These are phyloP conservation scores for Magallana gigas DNA, from an alignment of 1,140 invertebrate genomes.

Conservation along the genomic window DNA sequence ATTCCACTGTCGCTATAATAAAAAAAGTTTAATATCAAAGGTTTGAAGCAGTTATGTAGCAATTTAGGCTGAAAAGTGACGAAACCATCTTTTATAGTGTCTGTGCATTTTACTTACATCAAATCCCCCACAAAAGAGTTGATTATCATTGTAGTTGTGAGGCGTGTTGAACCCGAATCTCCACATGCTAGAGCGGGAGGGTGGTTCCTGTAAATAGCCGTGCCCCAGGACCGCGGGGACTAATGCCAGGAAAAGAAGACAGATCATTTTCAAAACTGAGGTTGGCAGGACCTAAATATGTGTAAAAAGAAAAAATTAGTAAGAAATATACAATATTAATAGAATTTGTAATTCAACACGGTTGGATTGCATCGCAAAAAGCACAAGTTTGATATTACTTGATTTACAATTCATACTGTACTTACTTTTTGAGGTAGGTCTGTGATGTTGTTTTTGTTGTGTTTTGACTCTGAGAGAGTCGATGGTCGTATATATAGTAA, in stretches of 20 bases:
- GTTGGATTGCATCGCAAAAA: neutral
- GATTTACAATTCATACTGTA: neutral
- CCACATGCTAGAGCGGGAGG: conserved; percentile 96
- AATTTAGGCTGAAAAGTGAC: too few species aligned
- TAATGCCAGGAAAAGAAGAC: neutral
- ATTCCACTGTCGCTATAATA: conserved; percentile 61
- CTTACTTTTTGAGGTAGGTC: neutral
- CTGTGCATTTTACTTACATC: conserved; percentile 67
- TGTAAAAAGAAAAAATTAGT: too few species aligned
- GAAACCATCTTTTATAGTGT: too few species aligned
- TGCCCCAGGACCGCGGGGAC: conserved; percentile 82
- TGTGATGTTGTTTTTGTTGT: conserved; percentile 5
- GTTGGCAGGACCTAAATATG: neutral
- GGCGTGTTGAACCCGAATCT: conserved; percentile 93
- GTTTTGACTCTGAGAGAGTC: neutral
- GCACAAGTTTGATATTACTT: neutral
- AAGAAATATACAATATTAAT: too few species aligned
- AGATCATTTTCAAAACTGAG: neutral
- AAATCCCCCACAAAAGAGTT: conserved; percentile 90
- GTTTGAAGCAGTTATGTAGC: too few species aligned
- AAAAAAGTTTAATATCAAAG: too few species aligned
- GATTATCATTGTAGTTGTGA: conserved; percentile 96
- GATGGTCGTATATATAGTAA: conserved; percentile 8
- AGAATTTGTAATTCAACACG: neutral
- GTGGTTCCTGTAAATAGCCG: conserved; percentile 92